A percentile compares a stretch with the other conserved stretches of the same genome.
Evolutionary conservation across 2,888 invertebrate species (phyloP).

Genomic region (Anoplius nigerrimus): DNA sequence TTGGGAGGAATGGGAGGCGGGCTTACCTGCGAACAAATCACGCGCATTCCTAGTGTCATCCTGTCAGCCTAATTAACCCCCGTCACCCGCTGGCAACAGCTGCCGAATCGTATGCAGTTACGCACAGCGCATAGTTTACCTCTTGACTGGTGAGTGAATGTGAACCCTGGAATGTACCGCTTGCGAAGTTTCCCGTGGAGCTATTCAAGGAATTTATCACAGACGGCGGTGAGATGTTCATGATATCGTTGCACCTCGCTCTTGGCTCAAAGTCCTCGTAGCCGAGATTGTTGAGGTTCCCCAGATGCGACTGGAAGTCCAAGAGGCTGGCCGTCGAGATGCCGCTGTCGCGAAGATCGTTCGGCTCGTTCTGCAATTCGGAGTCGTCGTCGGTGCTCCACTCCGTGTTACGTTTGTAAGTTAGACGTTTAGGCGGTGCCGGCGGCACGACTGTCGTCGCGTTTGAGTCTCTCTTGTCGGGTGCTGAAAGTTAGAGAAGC

Average conservation of each 20-base stretch:
- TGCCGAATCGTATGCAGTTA: too few species aligned
- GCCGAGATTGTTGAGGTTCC: constrained; percentile 73
- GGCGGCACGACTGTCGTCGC: constrained; percentile 74
- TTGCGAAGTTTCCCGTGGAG: constrained; percentile 66
- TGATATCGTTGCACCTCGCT: constrained; percentile 71
- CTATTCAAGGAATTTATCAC: constrained; percentile 67
- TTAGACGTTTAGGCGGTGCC: constrained; percentile 68
- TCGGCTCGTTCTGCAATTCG: constrained; percentile 63
- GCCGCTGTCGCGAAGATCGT: constrained; percentile 78
- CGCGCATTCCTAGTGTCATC: too few species aligned
- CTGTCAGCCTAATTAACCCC: too few species aligned
- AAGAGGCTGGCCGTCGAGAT: constrained; percentile 74
- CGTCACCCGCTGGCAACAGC: too few species aligned
- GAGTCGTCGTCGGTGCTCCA: constrained; percentile 69
- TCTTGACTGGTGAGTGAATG: constrained; percentile 66
- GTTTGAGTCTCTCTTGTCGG: constrained; percentile 77
- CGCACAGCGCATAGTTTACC: constrained; percentile 48
- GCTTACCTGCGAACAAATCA: constrained; percentile 57
- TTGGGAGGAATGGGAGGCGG: constrained; percentile 74
- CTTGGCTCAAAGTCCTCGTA: constrained; percentile 75
- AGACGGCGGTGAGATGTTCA: constrained; percentile 73
- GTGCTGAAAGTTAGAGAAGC: constrained; percentile 69
- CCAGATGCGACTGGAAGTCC: constrained; percentile 71
- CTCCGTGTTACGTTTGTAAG: constrained; percentile 69
- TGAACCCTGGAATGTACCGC: constrained; percentile 66